Conservation (phyloP, 35 echinoderm and acorn worm genomes). For the Eucidaris tribuloides region DNA sequence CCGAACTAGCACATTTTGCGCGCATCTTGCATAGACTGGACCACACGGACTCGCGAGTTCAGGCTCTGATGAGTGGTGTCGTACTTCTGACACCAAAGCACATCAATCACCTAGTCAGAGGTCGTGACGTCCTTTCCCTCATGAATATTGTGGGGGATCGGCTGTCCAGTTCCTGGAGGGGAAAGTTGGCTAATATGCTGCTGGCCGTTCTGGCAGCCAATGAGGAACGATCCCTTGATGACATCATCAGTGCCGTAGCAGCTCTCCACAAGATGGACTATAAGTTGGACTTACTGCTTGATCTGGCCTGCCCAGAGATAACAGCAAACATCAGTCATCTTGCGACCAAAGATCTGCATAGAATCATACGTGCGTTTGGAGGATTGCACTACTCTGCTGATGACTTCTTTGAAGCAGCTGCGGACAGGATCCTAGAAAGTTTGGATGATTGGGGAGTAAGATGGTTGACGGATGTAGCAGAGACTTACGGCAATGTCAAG, state of each 20-base stretch:
- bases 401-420: conserved; percentile 14
- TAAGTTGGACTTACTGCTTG: conserved; percentile 5
- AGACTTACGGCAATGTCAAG: background rate
- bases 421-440: background rate
- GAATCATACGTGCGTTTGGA: background rate
- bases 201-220: conserved; percentile 2
- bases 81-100: background rate
- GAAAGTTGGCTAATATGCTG: conserved; percentile 5
- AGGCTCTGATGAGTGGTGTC: conserved; percentile 4
- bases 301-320: background rate
- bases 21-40: background rate
- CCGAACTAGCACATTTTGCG: conserved; percentile 26
- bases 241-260: background rate
- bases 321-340: background rate
- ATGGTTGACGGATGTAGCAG: background rate
- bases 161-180: background rate
- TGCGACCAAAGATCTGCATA: background rate
- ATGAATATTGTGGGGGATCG: background rate
- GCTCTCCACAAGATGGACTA: conserved; percentile 8
- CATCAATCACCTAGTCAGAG: background rate
- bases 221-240: background rate
- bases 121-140: background rate
- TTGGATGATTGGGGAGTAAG: background rate
- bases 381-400: background rate
- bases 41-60: background rate